phyloP scores from a whole-genome alignment of 1,140 invertebrate species.

The Acromyrmex charruanus region DNA sequence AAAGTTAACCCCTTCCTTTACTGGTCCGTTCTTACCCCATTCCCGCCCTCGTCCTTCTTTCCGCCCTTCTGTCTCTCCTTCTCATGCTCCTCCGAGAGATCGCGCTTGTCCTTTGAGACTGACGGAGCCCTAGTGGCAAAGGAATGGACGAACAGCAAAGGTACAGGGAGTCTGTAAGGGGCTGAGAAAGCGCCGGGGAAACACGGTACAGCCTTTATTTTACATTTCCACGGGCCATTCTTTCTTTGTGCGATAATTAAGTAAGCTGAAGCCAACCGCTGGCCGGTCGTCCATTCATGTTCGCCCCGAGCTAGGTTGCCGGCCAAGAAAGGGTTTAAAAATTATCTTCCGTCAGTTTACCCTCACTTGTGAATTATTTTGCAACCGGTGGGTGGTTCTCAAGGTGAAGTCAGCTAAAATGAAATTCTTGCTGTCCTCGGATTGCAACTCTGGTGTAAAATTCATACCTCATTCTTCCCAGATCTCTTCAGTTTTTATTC shows the following conservation, averaged over 20 bases:
- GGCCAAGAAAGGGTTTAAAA: conserved; percentile 66
- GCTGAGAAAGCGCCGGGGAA: conserved; percentile 69
- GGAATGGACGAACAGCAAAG: conserved; percentile 56
- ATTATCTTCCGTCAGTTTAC: conserved; percentile 67
- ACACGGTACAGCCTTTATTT: conserved; percentile 76
- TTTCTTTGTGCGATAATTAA: conserved; percentile 78
- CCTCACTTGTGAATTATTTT: conserved; percentile 54
- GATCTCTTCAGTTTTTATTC: neutral
- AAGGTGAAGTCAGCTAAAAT: conserved; percentile 44
- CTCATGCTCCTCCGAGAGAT: conserved; percentile 40
- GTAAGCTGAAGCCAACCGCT: conserved; percentile 75
- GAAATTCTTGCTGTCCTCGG: conserved; percentile 32
- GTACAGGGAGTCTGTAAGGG: conserved; percentile 48
- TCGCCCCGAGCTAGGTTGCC: conserved; percentile 61
- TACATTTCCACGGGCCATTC: conserved; percentile 76
- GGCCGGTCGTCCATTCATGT: conserved; percentile 71
- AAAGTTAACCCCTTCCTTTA: conserved; percentile 77
- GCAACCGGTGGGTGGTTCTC: conserved; percentile 45
- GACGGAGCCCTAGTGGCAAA: conserved; percentile 68
- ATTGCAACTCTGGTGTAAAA: conserved; percentile 31
- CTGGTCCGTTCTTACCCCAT: conserved; percentile 19
- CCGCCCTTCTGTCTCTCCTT: neutral
- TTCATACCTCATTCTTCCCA: conserved; percentile 1
- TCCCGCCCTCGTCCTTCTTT: conserved; percentile 39
- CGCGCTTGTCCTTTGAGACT: conserved; percentile 73